phyloP scores from a whole-genome alignment of 2,888 invertebrate genomes.

The Baronia brevicornis region DNA sequence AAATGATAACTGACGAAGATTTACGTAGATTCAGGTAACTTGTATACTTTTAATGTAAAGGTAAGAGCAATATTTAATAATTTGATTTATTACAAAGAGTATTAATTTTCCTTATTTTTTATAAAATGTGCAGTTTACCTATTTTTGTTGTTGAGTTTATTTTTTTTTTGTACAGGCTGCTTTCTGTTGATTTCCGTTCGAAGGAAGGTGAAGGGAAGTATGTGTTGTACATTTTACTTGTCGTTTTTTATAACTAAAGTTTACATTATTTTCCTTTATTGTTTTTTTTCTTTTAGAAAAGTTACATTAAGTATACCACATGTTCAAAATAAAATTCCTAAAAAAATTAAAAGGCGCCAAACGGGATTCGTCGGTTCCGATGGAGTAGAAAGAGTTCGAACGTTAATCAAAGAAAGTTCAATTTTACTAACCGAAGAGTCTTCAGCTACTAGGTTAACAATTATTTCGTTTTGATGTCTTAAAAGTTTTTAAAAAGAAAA shows the following conservation, averaged over 20 bases:
- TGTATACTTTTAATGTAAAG: conserved; percentile 1
- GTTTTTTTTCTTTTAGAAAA: conserved; percentile 36
- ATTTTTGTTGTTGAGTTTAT: conserved; percentile 3
- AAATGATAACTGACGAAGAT: conserved; percentile 38
- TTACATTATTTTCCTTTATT: conserved; percentile 15
- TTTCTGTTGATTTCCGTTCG: conserved; percentile 23
- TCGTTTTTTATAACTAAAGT: conserved; percentile 8
- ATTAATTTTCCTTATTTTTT: too few species aligned
- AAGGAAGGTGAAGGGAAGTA: conserved; percentile 28
- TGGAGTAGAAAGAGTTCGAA: conserved; percentile 29
- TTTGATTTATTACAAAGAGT: too few species aligned
- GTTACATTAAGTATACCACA: conserved; percentile 35
- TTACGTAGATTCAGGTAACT: conserved; percentile 38
- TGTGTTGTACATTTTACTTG: conserved; percentile 15
- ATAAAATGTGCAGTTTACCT: too few species aligned
- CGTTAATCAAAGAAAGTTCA: conserved; percentile 16
- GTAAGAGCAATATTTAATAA: too few species aligned
- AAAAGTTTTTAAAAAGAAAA: too few species aligned
- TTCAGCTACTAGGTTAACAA: conserved; percentile 1
- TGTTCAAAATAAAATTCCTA: conserved; percentile 16
- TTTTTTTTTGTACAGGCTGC: conserved; percentile 28
- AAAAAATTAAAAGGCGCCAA: conserved; percentile 41
- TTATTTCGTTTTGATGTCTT: too few species aligned
- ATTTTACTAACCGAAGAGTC: conserved; percentile 23
- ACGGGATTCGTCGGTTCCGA: conserved; percentile 44